Base-by-base conservation (phyloP, 2,113 vertebrate genomes). In the Ranitomeya imitator region DNA sequence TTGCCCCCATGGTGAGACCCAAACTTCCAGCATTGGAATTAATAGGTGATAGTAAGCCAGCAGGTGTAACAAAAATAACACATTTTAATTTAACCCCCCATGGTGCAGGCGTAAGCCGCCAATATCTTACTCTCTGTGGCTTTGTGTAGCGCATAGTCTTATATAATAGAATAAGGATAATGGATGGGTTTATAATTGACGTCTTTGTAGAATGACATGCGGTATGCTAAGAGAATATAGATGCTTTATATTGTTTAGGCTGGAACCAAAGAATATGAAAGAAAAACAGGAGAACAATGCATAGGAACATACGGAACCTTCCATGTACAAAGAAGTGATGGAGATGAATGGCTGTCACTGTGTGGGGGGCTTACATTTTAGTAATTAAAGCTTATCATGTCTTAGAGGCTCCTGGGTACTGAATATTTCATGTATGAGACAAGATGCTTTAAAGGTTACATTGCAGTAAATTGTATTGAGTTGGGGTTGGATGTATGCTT, bases 31-130 rank as follows among this genome's bases (percentile, higher is more conserved):
- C 51, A 78, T 54, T 9, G 51, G 76, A 21, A 54, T 54, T 52
- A 54, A 54, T 52, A 78, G 76, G 51, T 78, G 76, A 13, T 52
- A n/a, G 45, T 54, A 54, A 78, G 10, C 76, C 76, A 78, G 76
- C 45, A 54, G 76, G 76, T 78, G 45, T n/a, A 54, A 78, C 76
- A 78, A 13, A 78, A n/a, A 78, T 78, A 78, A 54, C 45, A 54
- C 51, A n/a, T 54, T 54, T 78, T 78, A 51, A 78, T 78, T 78
- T 78, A 78, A 54, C 76, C 76, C 26, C 51, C 76, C 11, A 12
- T 45, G 54, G n/a, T 78, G 76, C 51, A 78, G 76, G 7, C 1
- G 6, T 54, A 78, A 23, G 19, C 76, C 11, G 45, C 73, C 73
- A 76, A 51, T 9, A 76, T 76, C 73, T 18, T 76, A 18, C 54